Base-by-base conservation (phyloP, 2,888 invertebrate species). In the Mythimna pallens region DNA sequence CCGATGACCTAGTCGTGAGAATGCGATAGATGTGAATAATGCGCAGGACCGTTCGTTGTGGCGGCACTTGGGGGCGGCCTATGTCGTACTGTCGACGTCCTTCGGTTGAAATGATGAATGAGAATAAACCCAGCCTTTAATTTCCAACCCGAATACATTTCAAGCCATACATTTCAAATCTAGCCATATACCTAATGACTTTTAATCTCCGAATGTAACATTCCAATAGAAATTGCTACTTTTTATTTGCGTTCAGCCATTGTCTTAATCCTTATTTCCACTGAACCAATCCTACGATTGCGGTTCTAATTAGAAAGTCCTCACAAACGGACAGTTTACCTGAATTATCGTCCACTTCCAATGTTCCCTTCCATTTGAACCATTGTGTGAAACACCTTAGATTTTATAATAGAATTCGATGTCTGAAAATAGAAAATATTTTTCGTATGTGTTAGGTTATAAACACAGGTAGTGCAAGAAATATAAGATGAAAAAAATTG, bases 271-370 rank as follows among this genome's bases (percentile, higher is more conserved):
- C 78, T 76, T 81, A 85, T 78, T 81, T 76, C 78, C 70, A 73
- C 59, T 66, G 65, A 54, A 70, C 54, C 70, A 47, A 68, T 76
- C 70, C 65, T 64, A 72, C 67, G 61, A 81, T 76, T 82, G 71
- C 70, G 70, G 62, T 73, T 80, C 82, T 82, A 82, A 84, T 80
- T 84, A 74, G 82, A 82, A 77, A 68, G 50, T 77, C 77, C 75
- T 82, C 66, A 73, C 55, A 62, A 55, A 55, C 63, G 70, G 76
- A 65, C 79, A 83, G 65, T 88, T 87, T 83, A 85, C 87, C 85
- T 86, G 85, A 82, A 87, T 86, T 86, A 84, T 78, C 72, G 76
- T 70, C 70, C 74, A 57, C 64, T 57, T 58, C 54, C 66, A 76
- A 72, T 69, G 47, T 73, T 81, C 61, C 61, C n/a, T 81, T 80